phyloP scores from a whole-genome alignment of 2,888 invertebrate species.

The Leptinotarsa tumamoca region DNA sequence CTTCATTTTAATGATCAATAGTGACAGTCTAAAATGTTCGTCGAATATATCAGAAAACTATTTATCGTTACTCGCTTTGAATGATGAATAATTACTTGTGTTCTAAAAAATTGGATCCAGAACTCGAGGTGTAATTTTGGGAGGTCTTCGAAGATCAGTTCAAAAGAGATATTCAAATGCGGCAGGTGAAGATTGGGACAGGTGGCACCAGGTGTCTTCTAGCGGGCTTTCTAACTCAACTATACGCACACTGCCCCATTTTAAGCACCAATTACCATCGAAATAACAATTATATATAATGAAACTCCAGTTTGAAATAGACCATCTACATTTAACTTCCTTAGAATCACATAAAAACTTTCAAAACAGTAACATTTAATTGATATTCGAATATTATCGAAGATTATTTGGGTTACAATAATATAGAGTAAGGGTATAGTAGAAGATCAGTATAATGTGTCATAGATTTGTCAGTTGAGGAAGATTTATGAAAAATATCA shows the following conservation, averaged over 20 bases:
- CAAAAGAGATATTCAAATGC: conserved; percentile 42
- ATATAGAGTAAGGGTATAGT: conserved; percentile 42
- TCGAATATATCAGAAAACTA: too few species aligned
- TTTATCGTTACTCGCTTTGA: too few species aligned
- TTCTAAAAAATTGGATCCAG: neutral
- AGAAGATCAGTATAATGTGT: conserved; percentile 40
- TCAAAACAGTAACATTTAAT: conserved; percentile 67
- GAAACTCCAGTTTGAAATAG: conserved; percentile 54
- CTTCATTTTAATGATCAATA: too few species aligned
- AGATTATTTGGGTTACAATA: conserved; percentile 50
- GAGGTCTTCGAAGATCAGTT: conserved; percentile 17
- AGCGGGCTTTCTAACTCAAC: conserved; percentile 22
- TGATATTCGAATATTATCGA: conserved; percentile 57
- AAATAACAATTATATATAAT: conserved; percentile 50
- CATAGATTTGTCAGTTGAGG: neutral
- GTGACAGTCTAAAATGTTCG: too few species aligned
- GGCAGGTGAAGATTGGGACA: conserved; percentile 52
- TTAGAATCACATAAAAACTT: conserved; percentile 66
- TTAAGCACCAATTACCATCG: conserved; percentile 63
- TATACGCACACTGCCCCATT: conserved; percentile 30
- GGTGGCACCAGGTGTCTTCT: conserved; percentile 19
- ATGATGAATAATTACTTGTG: too few species aligned
- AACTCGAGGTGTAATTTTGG: neutral
- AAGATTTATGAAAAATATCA: neutral
- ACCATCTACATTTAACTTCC: conserved; percentile 59